These are phyloP conservation scores for Melanophora roralis DNA, from an alignment of 2,888 invertebrate species.

Conservation along the genomic window DNA sequence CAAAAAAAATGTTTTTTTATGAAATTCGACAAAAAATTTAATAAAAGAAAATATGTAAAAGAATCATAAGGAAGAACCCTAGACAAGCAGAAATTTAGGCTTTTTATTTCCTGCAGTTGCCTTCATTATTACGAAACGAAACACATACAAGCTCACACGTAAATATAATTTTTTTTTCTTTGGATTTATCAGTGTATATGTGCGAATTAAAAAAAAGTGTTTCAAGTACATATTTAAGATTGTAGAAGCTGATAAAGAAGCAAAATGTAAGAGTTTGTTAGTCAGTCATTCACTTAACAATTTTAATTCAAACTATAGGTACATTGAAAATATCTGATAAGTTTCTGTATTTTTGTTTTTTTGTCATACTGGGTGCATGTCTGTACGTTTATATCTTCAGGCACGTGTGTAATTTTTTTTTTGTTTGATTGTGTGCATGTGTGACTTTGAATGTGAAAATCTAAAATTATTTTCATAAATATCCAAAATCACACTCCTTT, in stretches of 20 bases:
- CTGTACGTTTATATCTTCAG: conserved; percentile 19
- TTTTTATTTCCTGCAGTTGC: not conserved
- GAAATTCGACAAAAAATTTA: not conserved
- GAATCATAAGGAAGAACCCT: not conserved
- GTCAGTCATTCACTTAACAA: not conserved
- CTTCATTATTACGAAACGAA: not conserved
- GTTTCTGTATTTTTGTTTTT: not conserved
- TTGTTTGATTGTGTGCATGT: not conserved
- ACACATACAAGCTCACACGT: too few relatives aligned
- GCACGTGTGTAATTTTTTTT: too few relatives aligned
- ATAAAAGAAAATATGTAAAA: not conserved
- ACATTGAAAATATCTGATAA: conserved; percentile 15
- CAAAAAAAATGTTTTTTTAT: conserved; percentile 50
- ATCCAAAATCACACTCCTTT: not conserved
- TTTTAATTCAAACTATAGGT: conserved; percentile 9
- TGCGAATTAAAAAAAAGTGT: too few relatives aligned
- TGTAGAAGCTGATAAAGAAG: conserved; percentile 15
- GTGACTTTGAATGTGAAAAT: not conserved
- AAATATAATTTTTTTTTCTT: too few relatives aligned
- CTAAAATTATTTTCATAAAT: not conserved
- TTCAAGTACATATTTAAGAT: conserved; percentile 11
- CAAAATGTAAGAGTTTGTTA: conserved; percentile 15
- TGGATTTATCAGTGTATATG: too few relatives aligned
- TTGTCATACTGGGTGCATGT: not conserved
- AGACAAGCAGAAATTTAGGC: conserved; percentile 47